phyloP scores from a whole-genome alignment of 2,113 vertebrate species.

The Nyctereutes procyonoides region DNA sequence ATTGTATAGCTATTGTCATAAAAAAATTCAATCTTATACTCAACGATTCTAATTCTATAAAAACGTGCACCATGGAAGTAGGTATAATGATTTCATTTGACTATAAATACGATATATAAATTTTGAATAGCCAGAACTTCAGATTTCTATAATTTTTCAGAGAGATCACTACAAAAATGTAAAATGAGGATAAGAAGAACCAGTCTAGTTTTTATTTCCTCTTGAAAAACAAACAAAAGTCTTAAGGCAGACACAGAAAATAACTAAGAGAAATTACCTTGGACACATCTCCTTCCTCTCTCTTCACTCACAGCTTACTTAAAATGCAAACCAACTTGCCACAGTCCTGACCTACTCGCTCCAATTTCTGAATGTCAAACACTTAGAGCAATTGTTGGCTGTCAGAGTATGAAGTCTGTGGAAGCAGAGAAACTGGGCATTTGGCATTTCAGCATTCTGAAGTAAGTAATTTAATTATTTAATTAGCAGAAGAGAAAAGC shows the following conservation, averaged over 20 bases:
- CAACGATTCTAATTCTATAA: background rate
- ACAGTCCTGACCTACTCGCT: conserved; percentile 70
- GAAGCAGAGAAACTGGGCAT: conserved; percentile 61
- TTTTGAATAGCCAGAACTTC: conserved; percentile 1
- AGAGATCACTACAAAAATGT: background rate
- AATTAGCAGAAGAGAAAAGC: conserved; percentile 58
- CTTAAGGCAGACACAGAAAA: conserved; percentile 19
- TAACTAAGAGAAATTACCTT: conserved; percentile 40
- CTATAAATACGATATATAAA: background rate
- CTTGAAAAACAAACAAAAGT: conserved; percentile 40
- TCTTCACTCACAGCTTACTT: conserved; percentile 47
- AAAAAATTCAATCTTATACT: background rate
- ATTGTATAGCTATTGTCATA: background rate
- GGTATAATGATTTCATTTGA: conserved; percentile 11
- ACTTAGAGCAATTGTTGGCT: conserved; percentile 68
- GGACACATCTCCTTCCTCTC: background rate
- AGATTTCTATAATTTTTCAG: conserved; percentile 18
- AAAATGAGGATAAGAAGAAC: background rate
- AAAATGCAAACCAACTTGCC: conserved; percentile 67
- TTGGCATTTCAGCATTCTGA: conserved; percentile 72
- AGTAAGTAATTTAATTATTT: conserved; percentile 79
- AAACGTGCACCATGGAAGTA: conserved; percentile 14
- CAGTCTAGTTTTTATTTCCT: conserved; percentile 47
- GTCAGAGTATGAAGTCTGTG: conserved; percentile 57
- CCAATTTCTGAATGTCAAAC: conserved; percentile 78